Conservation (phyloP, 2,888 invertebrate genomes). For the Torymus texanus region DNA sequence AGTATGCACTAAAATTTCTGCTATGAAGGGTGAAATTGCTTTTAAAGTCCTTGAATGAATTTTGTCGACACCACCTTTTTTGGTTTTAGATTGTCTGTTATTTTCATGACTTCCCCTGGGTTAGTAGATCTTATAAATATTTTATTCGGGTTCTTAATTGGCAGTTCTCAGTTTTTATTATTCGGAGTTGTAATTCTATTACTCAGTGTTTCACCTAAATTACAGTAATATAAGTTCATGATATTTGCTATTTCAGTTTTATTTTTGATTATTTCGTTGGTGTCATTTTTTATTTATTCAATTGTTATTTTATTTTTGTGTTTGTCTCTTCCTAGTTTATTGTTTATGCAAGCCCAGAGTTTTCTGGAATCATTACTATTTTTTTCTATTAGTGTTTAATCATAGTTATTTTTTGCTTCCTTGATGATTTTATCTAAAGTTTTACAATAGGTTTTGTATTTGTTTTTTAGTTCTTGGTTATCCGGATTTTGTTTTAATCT, state of each 20-base stretch:
- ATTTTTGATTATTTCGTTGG: constrained; percentile 6
- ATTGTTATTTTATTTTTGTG: neutral
- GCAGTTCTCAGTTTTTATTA: too few relatives aligned
- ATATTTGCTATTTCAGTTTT: neutral
- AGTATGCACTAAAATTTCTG: neutral
- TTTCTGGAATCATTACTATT: neutral
- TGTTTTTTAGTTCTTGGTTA: constrained; percentile 1
- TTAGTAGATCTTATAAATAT: neutral
- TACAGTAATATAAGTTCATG: neutral
- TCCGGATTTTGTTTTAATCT: neutral
- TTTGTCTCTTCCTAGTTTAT: neutral
- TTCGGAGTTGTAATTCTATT: too few relatives aligned
- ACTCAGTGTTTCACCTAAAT: too few relatives aligned
- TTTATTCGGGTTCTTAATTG: too few relatives aligned
- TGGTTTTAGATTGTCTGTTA: neutral
- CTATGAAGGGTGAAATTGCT: neutral
- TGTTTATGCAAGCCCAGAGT: neutral
- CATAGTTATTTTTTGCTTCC: neutral
- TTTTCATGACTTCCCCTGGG: neutral
- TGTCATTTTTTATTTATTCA: too few relatives aligned
- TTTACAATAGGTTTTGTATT: too few relatives aligned
- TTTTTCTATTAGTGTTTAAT: neutral
- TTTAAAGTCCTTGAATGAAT: neutral
- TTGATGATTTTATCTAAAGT: neutral
- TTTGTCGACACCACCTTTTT: neutral